phyloP scores from a whole-genome alignment of 2,113 vertebrate genomes.

The Anthoscopus minutus region DNA sequence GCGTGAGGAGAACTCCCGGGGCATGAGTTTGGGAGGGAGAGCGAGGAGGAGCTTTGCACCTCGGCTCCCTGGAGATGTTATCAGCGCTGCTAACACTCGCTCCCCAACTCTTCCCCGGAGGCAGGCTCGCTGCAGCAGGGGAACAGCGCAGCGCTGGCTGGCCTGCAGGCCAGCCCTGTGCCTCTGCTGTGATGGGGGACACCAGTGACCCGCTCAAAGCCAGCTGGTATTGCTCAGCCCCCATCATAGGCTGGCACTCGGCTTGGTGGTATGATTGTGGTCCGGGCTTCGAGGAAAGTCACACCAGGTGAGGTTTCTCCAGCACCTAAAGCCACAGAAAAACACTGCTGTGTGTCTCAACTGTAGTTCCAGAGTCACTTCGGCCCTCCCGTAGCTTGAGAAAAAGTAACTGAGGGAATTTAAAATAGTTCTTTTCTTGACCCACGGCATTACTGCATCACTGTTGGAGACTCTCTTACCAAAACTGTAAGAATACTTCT shows the following conservation, averaged over 20 bases:
- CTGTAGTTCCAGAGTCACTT: background rate
- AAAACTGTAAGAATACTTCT: background rate
- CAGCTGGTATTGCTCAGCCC: background rate
- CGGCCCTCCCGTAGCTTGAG: rapidly evolving
- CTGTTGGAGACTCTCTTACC: background rate
- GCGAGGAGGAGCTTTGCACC: background rate
- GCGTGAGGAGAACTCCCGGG: background rate
- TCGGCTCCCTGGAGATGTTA: background rate
- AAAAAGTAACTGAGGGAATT: background rate
- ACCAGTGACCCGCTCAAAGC: background rate
- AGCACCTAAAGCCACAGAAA: background rate
- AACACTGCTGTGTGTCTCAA: rapidly evolving
- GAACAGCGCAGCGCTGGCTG: rapidly evolving
- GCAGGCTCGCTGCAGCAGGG: background rate
- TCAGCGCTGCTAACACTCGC: background rate
- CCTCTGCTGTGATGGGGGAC: background rate
- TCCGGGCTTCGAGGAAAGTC: rapidly evolving
- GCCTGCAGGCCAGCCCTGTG: background rate
- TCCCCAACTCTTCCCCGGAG: background rate
- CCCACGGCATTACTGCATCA: background rate
- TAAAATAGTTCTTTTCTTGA: background rate
- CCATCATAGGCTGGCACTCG: rapidly evolving
- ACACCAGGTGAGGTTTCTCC: background rate
- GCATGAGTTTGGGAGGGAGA: background rate
- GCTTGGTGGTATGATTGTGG: rapidly evolving